A percentile compares a stretch with the other conserved stretches of the same genome.
Evolutionary conservation across 1,140 invertebrate species (phyloP).

Genomic region (Saccostrea glomerata): DNA sequence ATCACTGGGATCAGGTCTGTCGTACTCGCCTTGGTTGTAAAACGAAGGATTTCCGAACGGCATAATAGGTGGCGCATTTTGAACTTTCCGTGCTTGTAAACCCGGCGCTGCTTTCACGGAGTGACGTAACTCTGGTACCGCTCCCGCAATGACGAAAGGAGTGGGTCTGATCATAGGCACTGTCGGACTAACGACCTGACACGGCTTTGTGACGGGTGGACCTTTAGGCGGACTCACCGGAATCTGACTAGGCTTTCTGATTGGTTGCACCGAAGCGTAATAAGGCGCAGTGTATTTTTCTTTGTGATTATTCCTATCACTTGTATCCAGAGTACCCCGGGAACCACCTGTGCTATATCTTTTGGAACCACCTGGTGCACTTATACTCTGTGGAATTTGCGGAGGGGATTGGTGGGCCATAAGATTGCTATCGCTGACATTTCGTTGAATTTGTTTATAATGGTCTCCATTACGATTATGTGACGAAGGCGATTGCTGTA

Average conservation of each 20-base stretch:
- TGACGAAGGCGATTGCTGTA: neutral
- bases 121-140: constrained; percentile 60
- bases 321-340: neutral
- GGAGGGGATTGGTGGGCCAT: neutral
- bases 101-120: constrained; percentile 61
- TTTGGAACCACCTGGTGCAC: neutral
- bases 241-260: constrained; percentile 46
- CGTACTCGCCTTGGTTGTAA: constrained; percentile 29
- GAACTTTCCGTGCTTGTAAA: constrained; percentile 54
- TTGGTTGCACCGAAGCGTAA: constrained; percentile 56
- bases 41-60: neutral
- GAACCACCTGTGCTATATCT: neutral
- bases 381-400: neutral
- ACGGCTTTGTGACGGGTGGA: constrained; percentile 50
- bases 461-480: neutral
- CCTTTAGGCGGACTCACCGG: constrained; percentile 14
- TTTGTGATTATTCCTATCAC: neutral
- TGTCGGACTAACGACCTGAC: constrained; percentile 60
- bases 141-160: constrained; percentile 66
- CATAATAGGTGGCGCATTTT: neutral
- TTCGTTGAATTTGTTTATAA: constrained; percentile 14
- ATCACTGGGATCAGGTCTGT: constrained; percentile 50
- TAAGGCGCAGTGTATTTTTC: constrained; percentile 37
- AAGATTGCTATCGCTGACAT: constrained; percentile 41
- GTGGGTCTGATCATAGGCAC: constrained; percentile 64